These are phyloP conservation scores for Stenichneumon culpator DNA, from an alignment of 2,888 invertebrate genomes.

Conservation along the genomic window DNA sequence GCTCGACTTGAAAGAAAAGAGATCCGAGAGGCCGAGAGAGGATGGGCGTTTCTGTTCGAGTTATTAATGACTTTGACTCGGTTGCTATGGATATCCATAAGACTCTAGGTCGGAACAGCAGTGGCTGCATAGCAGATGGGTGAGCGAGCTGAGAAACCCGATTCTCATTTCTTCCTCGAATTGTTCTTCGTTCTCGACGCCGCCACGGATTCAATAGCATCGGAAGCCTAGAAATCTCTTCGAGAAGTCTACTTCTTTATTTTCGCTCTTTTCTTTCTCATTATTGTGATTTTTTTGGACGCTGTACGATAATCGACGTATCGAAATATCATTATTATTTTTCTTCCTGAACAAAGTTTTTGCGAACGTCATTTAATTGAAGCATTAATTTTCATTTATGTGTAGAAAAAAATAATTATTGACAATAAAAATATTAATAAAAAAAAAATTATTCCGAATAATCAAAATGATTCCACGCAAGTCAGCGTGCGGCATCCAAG, in stretches of 20 bases:
- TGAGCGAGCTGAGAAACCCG: conserved; percentile 15
- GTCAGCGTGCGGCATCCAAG: no score
- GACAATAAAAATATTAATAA: no score
- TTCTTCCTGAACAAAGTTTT: no score
- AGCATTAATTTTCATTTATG: no score
- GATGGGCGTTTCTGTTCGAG: conserved; percentile 84
- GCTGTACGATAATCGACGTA: no score
- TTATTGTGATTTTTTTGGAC: not conserved
- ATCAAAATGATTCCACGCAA: no score
- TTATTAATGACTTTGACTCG: conserved; percentile 85
- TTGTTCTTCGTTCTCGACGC: conserved; percentile 50
- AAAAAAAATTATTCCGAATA: no score
- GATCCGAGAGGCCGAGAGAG: conserved; percentile 80
- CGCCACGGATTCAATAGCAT: conserved; percentile 33
- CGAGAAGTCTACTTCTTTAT: not conserved
- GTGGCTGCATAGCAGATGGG: conserved; percentile 19
- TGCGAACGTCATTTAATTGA: not conserved
- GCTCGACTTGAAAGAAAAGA: conserved; percentile 83
- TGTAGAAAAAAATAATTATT: no score
- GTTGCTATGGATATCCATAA: conserved; percentile 85
- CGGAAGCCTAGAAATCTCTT: conserved; percentile 32
- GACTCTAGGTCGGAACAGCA: conserved; percentile 76
- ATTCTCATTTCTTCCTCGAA: conserved; percentile 41
- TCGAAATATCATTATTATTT: no score
- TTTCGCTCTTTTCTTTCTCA: not conserved